These are phyloP conservation scores for Caradrina kadenii DNA, from an alignment of 2,888 invertebrate species.

Conservation along the genomic window DNA sequence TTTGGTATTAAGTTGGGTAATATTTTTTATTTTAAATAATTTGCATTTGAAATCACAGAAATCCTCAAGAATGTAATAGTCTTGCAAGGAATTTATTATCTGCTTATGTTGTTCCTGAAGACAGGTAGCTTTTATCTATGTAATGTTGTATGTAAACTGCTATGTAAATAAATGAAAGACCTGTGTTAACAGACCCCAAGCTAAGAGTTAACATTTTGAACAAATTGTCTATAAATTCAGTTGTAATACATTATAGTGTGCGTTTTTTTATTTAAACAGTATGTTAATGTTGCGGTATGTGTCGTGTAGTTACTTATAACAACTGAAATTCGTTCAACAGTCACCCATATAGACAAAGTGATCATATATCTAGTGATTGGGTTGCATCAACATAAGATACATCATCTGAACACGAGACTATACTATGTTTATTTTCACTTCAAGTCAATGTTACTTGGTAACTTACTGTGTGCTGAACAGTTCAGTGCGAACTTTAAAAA, in stretches of 20 bases:
- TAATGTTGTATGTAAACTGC: constrained; percentile 64
- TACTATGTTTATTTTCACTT: constrained; percentile 71
- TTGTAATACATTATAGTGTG: constrained; percentile 40
- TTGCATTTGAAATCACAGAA: constrained; percentile 46
- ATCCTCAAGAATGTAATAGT: constrained; percentile 19
- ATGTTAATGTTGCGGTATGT: constrained; percentile 34
- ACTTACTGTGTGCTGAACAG: constrained; percentile 77
- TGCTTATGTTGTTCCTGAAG: constrained; percentile 51
- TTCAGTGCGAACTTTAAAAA: constrained; percentile 82
- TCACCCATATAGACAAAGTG: constrained; percentile 26
- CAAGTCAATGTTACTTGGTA: constrained; percentile 78
- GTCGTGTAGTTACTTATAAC: constrained; percentile 29
- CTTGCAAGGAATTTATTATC: constrained; percentile 36
- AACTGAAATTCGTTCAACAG: constrained; percentile 14
- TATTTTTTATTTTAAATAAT: constrained; percentile 39
- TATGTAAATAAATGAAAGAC: constrained; percentile 71
- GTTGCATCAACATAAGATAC: constrained; percentile 42
- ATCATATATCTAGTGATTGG: constrained; percentile 33
- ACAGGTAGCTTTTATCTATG: constrained; percentile 60
- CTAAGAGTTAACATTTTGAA: constrained; percentile 63
- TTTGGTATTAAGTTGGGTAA: constrained; percentile 65
- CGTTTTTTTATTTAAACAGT: constrained; percentile 40
- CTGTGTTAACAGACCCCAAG: constrained; percentile 59
- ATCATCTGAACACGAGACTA: constrained; percentile 48
- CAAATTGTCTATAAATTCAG: constrained; percentile 64